phyloP scores from a whole-genome alignment of 2,113 vertebrate species.

The Chloebia gouldiae region DNA sequence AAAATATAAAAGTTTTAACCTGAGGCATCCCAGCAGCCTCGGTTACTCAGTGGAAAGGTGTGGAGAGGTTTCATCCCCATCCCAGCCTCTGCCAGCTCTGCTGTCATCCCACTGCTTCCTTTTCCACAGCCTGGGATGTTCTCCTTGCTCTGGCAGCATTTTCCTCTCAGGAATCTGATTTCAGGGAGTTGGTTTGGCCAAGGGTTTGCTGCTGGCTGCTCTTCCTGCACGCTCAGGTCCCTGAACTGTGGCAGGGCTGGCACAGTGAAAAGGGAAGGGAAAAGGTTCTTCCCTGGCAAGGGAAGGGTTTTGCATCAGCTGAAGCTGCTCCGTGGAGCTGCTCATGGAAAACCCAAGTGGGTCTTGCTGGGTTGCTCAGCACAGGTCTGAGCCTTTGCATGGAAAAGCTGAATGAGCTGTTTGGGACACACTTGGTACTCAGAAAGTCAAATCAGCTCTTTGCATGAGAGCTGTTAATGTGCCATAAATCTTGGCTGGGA shows the following conservation, averaged over 20 bases:
- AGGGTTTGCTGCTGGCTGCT: background rate
- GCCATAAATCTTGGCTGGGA: background rate
- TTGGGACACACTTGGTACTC: background rate
- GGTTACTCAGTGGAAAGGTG: rapidly evolving
- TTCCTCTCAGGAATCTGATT: background rate
- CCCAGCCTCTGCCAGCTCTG: background rate
- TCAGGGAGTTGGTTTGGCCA: background rate
- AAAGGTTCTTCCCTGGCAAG: background rate
- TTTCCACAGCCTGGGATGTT: background rate
- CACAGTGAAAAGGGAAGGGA: background rate
- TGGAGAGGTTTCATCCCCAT: background rate
- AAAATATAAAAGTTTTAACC: background rate
- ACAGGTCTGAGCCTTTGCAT: background rate
- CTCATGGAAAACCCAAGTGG: background rate
- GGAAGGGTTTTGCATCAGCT: background rate
- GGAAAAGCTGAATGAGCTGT: background rate
- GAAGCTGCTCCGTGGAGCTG: background rate
- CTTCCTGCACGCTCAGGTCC: background rate
- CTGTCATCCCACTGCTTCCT: background rate
- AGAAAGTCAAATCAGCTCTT: background rate
- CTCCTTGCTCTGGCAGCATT: background rate
- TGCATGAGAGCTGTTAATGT: background rate
- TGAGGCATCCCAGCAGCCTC: background rate
- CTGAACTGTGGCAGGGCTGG: background rate
- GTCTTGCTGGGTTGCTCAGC: background rate